Evolutionary conservation across 2,888 invertebrate species (phyloP), one percentile per base, ranked within the genome.

Genomic region (Asteroscopus sphinx): DNA sequence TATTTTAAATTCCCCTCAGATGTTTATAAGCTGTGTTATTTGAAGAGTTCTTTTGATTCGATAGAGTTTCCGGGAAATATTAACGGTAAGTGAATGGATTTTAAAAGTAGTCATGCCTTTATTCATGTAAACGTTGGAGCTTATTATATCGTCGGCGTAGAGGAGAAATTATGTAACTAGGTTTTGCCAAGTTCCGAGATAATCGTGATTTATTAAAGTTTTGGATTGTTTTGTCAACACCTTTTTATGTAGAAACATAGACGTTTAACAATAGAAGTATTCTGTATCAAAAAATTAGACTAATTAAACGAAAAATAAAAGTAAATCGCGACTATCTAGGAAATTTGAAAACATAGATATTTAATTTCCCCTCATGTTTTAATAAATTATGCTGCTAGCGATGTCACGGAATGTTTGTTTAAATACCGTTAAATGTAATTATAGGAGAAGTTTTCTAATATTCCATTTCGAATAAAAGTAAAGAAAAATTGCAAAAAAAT

Each of bases 1-100:
- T 41, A 60, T 68, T 70, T 62, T 9, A 66, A 70, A 71, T 62
- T 57, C 57, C 25, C 5, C 49, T 47, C 40, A 32, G 39, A 66
- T 59, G 37, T 53, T 64, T 49, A 49, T 51, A 63, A 48, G 42
- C 48, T 45, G 37, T 36, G 13, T 39, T 47, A 47, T 75, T 61
- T 55, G 40, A 44, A 58, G 46, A 35, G 53, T 54, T 55, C 45
- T 61, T 61, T 59, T 56, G 46, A 71, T 48, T 54, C 57, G 47
- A 28, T 59, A 41, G 26, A 39, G 51, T 57, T 60, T 60, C 35
- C 32, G n/a, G 28, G 16, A 33, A 53, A 74, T 48, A 46, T 69
- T 60, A 46, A 57, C 35, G 37, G 39, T 42, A 41, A 53, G 32
- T 36, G 35, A 60, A 58, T 53, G 45, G 40, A 52, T 57, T 70